Base-by-base conservation (phyloP, 1,140 invertebrate species). In the Drosophila elegans region DNA sequence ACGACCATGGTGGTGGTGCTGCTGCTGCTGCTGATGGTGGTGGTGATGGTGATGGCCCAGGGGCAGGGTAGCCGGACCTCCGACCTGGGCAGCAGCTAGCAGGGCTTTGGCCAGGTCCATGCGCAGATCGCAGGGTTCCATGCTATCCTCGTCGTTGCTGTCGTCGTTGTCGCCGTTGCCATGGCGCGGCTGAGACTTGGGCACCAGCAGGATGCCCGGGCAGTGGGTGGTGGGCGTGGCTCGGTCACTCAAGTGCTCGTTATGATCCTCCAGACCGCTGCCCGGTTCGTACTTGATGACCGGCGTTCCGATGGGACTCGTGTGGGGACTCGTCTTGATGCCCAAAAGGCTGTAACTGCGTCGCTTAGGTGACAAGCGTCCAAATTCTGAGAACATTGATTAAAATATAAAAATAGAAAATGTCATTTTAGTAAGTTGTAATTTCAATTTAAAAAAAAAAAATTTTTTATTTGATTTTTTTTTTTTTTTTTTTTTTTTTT, bases 71-170 rank as follows among this genome's bases (percentile, higher is more conserved):
- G 59, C 67, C 10, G 46, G 25, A 3, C 56, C 25, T 29, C 45
- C 48, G 4, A 32, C 60, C 7, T 80, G 77, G 46, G 74, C 77
- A 5, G 72, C 82, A 34, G 81, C 86, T 2, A 78, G 46, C 27
- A 88, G n/a, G 6, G 61, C 68, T 59, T 79, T 80, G 64, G 84
- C 73, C 53, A 83, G 16, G 21, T 60, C 82, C 39, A 80, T 75
- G 38, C 91, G 78, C 49, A 92, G 67, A 74, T 92, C 92, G 52
- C 79, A 92, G 12, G 92, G 91, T 46, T 80, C 72, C 34, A 56
- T 59, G 42, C 68, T 61, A 48, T 83, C 75, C 49, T 80, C 79
- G 38, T 64, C 64, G 38, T 62, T 75, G 49, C 61, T 67, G 21
- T 76, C 69, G 39, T 79, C 71, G 25, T 76, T 63, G 6, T 72